Evolutionary conservation across 2,888 invertebrate species (phyloP).

Genomic region (Sepiola atlantica): DNA sequence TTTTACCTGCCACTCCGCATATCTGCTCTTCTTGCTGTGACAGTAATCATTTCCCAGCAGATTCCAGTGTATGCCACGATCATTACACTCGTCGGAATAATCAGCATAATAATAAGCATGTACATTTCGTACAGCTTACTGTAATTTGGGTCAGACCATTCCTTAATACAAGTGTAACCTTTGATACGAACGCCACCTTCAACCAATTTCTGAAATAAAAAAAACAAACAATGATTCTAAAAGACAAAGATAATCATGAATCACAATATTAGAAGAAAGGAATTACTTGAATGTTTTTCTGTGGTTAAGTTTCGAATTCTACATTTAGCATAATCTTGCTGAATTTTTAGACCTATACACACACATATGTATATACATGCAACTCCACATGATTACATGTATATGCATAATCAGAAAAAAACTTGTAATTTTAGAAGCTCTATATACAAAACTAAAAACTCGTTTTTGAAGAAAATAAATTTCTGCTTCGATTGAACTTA

Average conservation of each 20-base stretch:
- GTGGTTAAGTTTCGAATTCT: no score
- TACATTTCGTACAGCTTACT: slow-evolving; percentile 79
- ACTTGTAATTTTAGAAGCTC: no score
- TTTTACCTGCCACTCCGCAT: slow-evolving; percentile 52
- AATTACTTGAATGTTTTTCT: background rate
- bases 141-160: slow-evolving; percentile 71
- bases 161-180: slow-evolving; percentile 79
- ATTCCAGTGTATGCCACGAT: slow-evolving; percentile 81
- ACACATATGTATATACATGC: no score
- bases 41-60: slow-evolving; percentile 77
- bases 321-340: no score
- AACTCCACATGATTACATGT: no score
- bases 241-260: background rate
- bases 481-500: no score
- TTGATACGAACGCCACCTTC: slow-evolving; percentile 50
- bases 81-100: slow-evolving; percentile 81
- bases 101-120: slow-evolving; percentile 80
- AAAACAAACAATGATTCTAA: background rate
- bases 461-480: no score
- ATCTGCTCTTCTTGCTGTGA: slow-evolving; percentile 50
- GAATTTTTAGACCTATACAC: no score
- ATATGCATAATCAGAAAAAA: no score
- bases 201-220: slow-evolving; percentile 54
- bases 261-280: background rate
- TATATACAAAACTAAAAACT: no score